phyloP scores from a whole-genome alignment of 2,797 vertebrate species.

The Simalia tracyae region DNA sequence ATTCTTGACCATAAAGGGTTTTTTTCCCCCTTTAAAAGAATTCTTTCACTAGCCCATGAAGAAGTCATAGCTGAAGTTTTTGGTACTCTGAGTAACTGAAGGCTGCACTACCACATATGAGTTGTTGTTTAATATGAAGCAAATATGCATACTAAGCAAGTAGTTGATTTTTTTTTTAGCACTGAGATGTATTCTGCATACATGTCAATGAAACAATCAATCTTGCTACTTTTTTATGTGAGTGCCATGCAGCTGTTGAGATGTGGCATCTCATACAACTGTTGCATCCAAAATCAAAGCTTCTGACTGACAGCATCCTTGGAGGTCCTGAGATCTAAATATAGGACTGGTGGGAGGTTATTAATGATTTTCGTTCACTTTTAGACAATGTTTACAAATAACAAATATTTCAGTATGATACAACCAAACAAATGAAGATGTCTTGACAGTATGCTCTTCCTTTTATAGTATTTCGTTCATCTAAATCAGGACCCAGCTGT shows the following conservation, averaged over 20 bases:
- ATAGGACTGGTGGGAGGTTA: neutral
- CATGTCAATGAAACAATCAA: neutral
- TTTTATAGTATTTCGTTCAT: constrained; percentile 16
- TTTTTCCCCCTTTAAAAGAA: neutral
- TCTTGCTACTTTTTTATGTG: neutral
- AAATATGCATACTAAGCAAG: neutral
- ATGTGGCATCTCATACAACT: neutral
- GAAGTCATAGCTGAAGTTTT: neutral
- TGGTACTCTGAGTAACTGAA: neutral
- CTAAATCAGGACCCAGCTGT: neutral
- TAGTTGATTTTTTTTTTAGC: neutral
- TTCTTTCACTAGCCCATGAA: neutral
- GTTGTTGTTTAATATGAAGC: neutral
- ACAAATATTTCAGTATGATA: neutral
- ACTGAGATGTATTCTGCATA: neutral
- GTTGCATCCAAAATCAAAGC: neutral
- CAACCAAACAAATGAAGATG: neutral
- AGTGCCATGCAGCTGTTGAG: neutral
- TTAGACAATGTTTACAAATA: neutral
- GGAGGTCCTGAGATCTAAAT: neutral
- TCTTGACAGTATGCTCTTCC: neutral
- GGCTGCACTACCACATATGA: neutral
- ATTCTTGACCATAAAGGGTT: neutral
- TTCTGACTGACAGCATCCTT: neutral
- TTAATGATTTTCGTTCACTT: neutral